phyloP scores from a whole-genome alignment of 2,113 vertebrate species.

The Burhinus bistriatus region DNA sequence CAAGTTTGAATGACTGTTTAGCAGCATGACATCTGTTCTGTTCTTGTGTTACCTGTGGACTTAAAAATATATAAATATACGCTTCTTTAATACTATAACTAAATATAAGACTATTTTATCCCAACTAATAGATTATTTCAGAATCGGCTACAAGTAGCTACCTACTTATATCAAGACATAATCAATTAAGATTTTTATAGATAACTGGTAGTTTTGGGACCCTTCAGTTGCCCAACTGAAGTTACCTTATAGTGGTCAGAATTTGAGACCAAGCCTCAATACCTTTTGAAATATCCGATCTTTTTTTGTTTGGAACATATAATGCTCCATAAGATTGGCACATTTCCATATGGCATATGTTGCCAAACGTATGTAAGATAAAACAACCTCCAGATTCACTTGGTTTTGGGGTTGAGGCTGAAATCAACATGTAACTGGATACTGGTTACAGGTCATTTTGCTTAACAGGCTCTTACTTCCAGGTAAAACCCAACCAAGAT shows the following conservation, averaged over 20 bases:
- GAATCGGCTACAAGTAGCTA: neutral
- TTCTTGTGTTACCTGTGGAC: neutral
- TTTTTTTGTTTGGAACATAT: neutral
- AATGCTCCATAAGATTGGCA: neutral
- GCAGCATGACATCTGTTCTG: constrained; percentile 4
- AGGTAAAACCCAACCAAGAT: neutral
- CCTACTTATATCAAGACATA: neutral
- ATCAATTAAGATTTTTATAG: neutral
- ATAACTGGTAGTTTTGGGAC: neutral
- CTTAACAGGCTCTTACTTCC: neutral
- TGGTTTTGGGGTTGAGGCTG: neutral
- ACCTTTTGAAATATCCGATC: neutral
- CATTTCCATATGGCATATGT: neutral
- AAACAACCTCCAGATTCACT: neutral
- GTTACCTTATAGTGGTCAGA: neutral
- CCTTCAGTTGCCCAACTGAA: neutral
- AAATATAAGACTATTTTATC: neutral
- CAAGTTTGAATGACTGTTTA: neutral
- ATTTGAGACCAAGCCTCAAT: neutral
- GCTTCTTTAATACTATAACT: neutral
- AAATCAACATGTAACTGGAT: neutral
- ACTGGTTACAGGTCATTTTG: neutral
- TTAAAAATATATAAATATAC: neutral
- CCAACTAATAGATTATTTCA: neutral
- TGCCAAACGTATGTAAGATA: neutral